Evolutionary conservation across 2,888 invertebrate species (phyloP).

Genomic region (Bombyx huttoni): DNA sequence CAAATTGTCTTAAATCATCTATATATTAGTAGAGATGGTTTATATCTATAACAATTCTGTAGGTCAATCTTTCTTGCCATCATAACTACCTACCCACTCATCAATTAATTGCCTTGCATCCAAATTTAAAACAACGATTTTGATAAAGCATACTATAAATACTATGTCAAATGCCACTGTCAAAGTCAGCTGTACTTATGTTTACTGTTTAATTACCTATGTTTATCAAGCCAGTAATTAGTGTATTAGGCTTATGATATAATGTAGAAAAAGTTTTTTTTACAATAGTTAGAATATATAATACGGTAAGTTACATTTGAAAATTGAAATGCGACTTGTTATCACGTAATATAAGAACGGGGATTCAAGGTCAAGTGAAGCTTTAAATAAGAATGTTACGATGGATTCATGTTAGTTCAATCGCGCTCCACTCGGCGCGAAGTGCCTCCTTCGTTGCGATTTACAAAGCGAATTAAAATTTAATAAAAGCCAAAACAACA

Average conservation of each 20-base stretch:
- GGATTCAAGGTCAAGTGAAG: conserved; percentile 38
- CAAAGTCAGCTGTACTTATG: neutral
- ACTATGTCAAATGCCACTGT: neutral
- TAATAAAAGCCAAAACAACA: conserved; percentile 20
- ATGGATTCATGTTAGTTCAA: conserved; percentile 43
- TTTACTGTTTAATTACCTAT: neutral
- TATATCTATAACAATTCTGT: too few species aligned
- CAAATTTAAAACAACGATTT: neutral
- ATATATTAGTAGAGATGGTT: too few species aligned
- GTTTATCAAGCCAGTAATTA: neutral
- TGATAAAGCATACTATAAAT: neutral
- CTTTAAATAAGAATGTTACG: conserved; percentile 37
- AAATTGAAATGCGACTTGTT: neutral
- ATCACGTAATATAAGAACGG: conserved; percentile 23
- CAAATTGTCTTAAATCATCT: too few species aligned
- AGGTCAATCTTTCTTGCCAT: too few species aligned
- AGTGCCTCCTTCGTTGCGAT: conserved; percentile 15
- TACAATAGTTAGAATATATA: too few species aligned
- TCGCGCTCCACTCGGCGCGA: conserved; percentile 24
- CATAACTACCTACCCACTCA: neutral
- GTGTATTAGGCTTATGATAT: too few species aligned
- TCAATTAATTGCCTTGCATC: neutral
- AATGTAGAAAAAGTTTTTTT: too few species aligned
- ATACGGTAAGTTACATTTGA: neutral
- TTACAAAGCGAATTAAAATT: conserved; percentile 7